These are phyloP conservation scores for Volucella inanis DNA, from an alignment of 2,888 invertebrate genomes.

Conservation along the genomic window DNA sequence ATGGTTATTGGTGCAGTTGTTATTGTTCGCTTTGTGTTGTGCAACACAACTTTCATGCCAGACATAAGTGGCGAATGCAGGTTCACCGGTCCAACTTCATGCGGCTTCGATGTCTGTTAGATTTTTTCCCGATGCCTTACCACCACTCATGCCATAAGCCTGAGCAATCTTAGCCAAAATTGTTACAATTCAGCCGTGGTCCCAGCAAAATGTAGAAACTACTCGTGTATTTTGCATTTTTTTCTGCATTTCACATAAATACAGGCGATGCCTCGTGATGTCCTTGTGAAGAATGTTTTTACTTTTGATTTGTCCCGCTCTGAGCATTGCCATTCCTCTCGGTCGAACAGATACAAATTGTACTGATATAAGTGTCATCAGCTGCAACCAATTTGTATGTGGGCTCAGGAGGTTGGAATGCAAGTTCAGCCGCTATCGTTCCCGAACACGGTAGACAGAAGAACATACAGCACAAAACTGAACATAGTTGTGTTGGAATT, in stretches of 20 bases:
- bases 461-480: conserved; percentile 98
- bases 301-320: conserved; percentile 97
- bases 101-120: conserved; percentile 99
- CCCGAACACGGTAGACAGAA: conserved; percentile 99
- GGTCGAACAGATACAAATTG: conserved; percentile 85
- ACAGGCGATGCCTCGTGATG: conserved; percentile 97
- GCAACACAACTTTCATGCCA: too few species aligned
- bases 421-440: conserved; percentile 98
- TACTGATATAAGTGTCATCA: conserved; percentile 91
- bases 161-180: conserved; percentile 97
- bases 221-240: conserved; percentile 95
- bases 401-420: conserved; percentile 99
- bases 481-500: conserved; percentile 79
- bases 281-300: conserved; percentile 96
- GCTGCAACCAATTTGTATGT: conserved; percentile 93
- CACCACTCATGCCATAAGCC: conserved; percentile 97
- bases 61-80: conserved; percentile 99
- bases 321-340: conserved; percentile 98
- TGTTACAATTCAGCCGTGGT: conserved; percentile 97
- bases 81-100: conserved; percentile 97
- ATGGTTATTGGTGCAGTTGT: too few species aligned
- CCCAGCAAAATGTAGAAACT: conserved; percentile 98
- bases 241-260: conserved; percentile 96
- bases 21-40: too few species aligned
- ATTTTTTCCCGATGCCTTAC: conserved; percentile 98